These are phyloP conservation scores for Catharus fuscescens DNA, from an alignment of 2,113 vertebrate genomes.

Conservation along the genomic window DNA sequence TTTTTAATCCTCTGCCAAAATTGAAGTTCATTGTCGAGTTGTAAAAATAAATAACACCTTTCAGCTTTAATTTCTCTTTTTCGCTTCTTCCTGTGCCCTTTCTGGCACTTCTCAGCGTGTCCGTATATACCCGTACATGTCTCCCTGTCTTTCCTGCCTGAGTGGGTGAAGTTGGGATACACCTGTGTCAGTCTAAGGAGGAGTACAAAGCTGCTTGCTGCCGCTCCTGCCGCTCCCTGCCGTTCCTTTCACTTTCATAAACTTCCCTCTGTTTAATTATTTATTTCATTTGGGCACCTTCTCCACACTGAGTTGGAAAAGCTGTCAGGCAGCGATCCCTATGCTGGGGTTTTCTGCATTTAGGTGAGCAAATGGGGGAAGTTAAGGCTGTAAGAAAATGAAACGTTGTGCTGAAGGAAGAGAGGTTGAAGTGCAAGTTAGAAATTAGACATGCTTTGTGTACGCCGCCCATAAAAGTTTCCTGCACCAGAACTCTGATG, in stretches of 20 bases:
- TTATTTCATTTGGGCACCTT: constrained; percentile 38
- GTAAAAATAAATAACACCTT: constrained; percentile 53
- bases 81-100: background rate
- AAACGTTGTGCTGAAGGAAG: constrained; percentile 23
- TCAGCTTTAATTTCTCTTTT: background rate
- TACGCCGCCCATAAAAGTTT: constrained; percentile 40
- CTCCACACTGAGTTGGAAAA: constrained; percentile 32
- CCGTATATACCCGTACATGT: fast-evolving
- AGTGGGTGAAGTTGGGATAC: constrained; percentile 53
- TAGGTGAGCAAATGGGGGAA: constrained; percentile 28
- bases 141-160: constrained; percentile 12
- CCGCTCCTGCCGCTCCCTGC: constrained; percentile 24
- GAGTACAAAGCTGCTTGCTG: constrained; percentile 6
- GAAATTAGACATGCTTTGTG: constrained; percentile 49
- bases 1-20: constrained; percentile 75
- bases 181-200: constrained; percentile 62
- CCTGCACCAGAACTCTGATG: constrained; percentile 31
- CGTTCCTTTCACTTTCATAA: constrained; percentile 68
- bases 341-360: constrained; percentile 16
- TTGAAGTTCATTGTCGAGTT: constrained; percentile 62
- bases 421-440: constrained; percentile 10
- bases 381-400: constrained; percentile 17
- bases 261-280: constrained; percentile 59
- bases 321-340: constrained; percentile 35
- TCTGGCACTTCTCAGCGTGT: background rate